Evolutionary conservation across 2,113 vertebrate species (phyloP), one percentile per base, ranked within the genome.

Genomic region (Rafetus swinhoei): DNA sequence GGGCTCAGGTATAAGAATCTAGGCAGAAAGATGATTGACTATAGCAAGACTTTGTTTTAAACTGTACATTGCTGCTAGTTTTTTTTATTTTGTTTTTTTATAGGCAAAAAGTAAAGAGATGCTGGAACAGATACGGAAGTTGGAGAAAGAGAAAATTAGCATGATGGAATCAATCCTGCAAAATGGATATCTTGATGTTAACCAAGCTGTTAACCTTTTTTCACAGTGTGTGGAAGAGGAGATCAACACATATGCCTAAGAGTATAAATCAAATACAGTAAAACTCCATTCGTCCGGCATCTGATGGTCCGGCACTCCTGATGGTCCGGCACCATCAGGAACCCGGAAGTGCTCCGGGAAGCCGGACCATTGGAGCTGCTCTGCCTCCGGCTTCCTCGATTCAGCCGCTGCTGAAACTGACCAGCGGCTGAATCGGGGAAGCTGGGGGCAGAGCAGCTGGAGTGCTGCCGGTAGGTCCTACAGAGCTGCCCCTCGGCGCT

Each of bases 91-190:
- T 81, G 15, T 93, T 94, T 95, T 97, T 93, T 74, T 96, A 81
- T 52, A 99, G 99, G 98, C 96, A 69, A 98, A 97, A 98, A 98
- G 98, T 92, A 96, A 98, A 97, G 97, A 97, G 93, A 98, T 99
- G 79, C 91, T 97, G 79, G 94, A 98, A 62, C 85, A 95, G 9
- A 98, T 99, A 97, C 98, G 96, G 90, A 95, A 96, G 60, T 87
- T 99, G 90, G 99, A 99, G 93, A 98, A 98, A 94, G 94, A 97
- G 91, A 98, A 98, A 79, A 97, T 99, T 62, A 93, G 89, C 87
- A 90, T 98, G 94, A 98, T 99, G 98, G 99, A 99, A 95, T 85
- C 93, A 65, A 53, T 98, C 96, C 97, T 99, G 85, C 97, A 98
- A 79, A 94, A 88, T 0, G 97, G 98, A 52, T 86, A 96, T 93